Evolutionary conservation across 2,113 vertebrate species (phyloP).

Genomic region (Copsychus sechellarum): DNA sequence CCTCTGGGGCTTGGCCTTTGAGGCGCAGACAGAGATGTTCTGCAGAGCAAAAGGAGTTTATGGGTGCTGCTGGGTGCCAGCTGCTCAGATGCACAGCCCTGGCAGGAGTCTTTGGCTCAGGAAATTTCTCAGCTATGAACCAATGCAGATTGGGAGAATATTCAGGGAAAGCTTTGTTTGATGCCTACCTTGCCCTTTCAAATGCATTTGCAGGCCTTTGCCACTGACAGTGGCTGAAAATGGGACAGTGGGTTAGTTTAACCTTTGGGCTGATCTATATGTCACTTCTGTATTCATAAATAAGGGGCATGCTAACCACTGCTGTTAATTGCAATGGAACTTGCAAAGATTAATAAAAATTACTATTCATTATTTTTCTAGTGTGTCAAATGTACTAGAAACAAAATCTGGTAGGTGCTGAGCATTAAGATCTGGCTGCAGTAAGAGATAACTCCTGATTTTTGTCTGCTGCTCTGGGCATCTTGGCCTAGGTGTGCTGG

Average conservation of each 20-base stretch:
- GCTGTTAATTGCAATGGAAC: slow-evolving; percentile 24
- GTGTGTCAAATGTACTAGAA: not conserved
- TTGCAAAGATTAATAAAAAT: slow-evolving; percentile 21
- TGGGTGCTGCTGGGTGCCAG: not conserved
- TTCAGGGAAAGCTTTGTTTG: not conserved
- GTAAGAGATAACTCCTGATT: not conserved
- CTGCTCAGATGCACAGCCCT: not conserved
- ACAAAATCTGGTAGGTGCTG: not conserved
- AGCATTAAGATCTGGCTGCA: not conserved
- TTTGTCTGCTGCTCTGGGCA: not conserved
- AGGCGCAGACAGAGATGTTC: not conserved
- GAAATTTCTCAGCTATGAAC: not conserved
- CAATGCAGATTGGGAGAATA: not conserved
- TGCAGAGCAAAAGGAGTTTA: not conserved
- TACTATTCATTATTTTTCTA: slow-evolving; percentile 24
- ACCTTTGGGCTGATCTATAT: not conserved
- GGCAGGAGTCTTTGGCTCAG: not conserved
- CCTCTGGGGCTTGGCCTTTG: not conserved
- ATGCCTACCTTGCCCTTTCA: not conserved
- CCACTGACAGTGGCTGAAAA: not conserved
- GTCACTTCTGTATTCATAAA: not conserved
- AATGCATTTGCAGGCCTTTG: not conserved
- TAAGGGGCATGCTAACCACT: not conserved
- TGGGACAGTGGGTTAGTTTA: not conserved
- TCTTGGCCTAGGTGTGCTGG: not conserved